Evolutionary conservation across 2,797 vertebrate species (phyloP).

Genomic region (Dipus sagitta): DNA sequence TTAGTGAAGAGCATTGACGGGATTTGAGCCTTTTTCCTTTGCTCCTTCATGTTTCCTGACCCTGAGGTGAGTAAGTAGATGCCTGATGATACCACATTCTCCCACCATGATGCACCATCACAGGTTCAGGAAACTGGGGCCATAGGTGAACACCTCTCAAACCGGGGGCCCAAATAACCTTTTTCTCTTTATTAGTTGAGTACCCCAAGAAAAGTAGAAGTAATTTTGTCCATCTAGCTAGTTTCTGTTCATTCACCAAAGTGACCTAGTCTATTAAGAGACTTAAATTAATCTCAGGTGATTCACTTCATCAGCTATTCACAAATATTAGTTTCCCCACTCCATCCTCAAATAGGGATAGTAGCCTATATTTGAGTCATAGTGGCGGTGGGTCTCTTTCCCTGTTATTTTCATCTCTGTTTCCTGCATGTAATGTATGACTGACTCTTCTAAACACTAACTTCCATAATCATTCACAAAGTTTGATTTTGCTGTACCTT

Average conservation of each 20-base stretch:
- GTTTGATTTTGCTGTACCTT: not conserved
- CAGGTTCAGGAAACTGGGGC: not conserved
- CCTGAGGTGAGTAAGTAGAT: not conserved
- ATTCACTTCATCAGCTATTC: not conserved
- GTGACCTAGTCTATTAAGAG: not conserved
- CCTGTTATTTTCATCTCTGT: not conserved
- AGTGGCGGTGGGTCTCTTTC: not conserved
- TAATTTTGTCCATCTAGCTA: not conserved
- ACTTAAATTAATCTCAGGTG: not conserved
- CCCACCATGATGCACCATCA: not conserved
- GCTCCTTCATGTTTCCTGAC: not conserved
- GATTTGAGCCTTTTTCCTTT: not conserved
- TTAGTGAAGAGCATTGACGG: not conserved
- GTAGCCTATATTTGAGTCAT: not conserved
- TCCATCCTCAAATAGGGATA: not conserved
- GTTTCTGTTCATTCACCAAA: not conserved
- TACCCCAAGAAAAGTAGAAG: not conserved
- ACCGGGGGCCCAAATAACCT: not conserved
- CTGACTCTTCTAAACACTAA: not conserved
- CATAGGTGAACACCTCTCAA: not conserved
- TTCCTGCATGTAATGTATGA: not conserved
- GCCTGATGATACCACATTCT: not conserved
- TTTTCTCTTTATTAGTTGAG: not conserved
- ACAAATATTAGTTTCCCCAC: not conserved
- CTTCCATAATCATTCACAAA: not conserved